Base-by-base conservation (phyloP, 2,888 invertebrate species). In the Parelbella ahira region DNA sequence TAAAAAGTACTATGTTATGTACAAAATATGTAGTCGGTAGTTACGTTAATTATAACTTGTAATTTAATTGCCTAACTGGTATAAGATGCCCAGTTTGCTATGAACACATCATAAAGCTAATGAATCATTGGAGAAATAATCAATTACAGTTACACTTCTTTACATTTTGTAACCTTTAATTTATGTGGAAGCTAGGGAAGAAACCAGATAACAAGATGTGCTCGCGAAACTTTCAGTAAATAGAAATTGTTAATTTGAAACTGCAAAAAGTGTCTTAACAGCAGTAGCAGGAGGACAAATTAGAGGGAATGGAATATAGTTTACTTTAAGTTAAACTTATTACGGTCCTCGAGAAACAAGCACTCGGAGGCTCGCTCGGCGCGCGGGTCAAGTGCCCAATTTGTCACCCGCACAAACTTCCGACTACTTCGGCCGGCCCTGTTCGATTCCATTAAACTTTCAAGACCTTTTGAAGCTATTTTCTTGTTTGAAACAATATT, bases 381-480 rank as follows among this genome's bases (percentile, higher is more conserved):
- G 70, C 65, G 69, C 82, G 83, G 86, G 86, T 86, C 87, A 86
- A 87, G 87, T 86, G 80, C 80, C 84, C 84, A 87, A 87, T 87
- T 87, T 87, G 87, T 87, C 87, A 86, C 86, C 80, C 78, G 80
- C 72, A 76, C 77, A 80, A 86, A 83, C 81, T 86, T 84, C 77
- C 74, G 68, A 72, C 81, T 77, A 75, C 78, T 71, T 67, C 71
- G 71, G 60, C 68, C 65, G 58, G 65, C 70, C 78, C 79, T 68
- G 80, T 84, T 84, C 86, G 87, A 84, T 87, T 84, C 87, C 84
- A 86, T 87, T 86, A 83, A 87, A 87, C 83, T 87, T 87, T 86
- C 84, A 81, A 84, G 80, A 81, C 84, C 82, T 83, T 82, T 78
- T 74, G 71, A 79, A 80, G 80, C 78, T 80, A 84, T 84, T 82